Evolutionary conservation across 2,113 vertebrate genomes (phyloP).

Genomic region (Etheostoma cragini): DNA sequence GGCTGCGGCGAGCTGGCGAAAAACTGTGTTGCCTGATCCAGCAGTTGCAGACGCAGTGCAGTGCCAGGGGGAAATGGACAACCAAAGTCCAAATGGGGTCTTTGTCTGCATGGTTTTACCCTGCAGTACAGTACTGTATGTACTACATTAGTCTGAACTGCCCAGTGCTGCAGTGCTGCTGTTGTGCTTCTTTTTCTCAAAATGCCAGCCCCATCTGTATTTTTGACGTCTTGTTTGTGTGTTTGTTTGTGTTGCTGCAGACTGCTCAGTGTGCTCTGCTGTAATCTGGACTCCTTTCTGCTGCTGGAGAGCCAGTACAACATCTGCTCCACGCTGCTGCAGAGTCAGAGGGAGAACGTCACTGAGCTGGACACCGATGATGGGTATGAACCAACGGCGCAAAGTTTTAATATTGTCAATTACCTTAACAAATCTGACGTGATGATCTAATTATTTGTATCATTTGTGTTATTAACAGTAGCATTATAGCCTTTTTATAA

Average conservation of each 20-base stretch:
- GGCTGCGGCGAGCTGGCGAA: constrained; percentile 40
- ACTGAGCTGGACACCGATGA: constrained; percentile 72
- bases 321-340: constrained; percentile 88
- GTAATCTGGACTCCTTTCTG: constrained; percentile 91
- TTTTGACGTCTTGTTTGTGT: constrained; percentile 35
- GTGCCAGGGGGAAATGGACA: constrained; percentile 34
- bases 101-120: constrained; percentile 17
- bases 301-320: constrained; percentile 92
- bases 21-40: constrained; percentile 53
- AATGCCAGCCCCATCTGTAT: constrained; percentile 24
- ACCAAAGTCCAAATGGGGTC: constrained; percentile 25
- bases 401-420: background rate
- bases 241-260: constrained; percentile 76
- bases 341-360: constrained; percentile 88
- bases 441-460: no score
- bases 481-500: background rate
- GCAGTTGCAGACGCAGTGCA: constrained; percentile 40
- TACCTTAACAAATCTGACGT: background rate
- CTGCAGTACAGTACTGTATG: constrained; percentile 1
- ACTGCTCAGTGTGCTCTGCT: constrained; percentile 91
- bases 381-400: constrained; percentile 67
- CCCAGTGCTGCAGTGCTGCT: background rate
- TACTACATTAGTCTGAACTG: background rate
- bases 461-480: background rate
- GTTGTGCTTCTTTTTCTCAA: constrained; percentile 16